These are phyloP conservation scores for Terebella lapidaria DNA, from an alignment of 2,888 invertebrate genomes.

Conservation along the genomic window DNA sequence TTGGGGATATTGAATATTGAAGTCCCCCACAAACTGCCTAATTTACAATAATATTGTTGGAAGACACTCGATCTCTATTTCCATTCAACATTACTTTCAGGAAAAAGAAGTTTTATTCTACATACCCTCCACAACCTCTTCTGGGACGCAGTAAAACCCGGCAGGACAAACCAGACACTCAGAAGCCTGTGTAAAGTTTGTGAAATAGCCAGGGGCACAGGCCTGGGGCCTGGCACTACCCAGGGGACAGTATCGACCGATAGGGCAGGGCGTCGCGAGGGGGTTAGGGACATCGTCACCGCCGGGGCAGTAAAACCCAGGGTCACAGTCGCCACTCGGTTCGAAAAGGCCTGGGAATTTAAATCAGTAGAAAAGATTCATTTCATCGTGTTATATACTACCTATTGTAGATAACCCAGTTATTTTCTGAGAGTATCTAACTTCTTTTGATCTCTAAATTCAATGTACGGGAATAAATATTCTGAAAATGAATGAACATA, in stretches of 20 bases:
- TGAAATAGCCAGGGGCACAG: constrained; percentile 41
- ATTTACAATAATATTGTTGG: no score
- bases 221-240: constrained; percentile 39
- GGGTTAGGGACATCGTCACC: constrained; percentile 40
- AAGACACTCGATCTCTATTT: no score
- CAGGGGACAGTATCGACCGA: constrained; percentile 45
- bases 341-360: constrained; percentile 34
- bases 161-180: constrained; percentile 39
- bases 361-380: background rate
- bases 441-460: no score
- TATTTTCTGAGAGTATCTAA: no score
- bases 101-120: no score
- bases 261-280: constrained; percentile 38
- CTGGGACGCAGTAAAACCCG: constrained; percentile 48
- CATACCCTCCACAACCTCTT: constrained; percentile 40
- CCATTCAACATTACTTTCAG: no score
- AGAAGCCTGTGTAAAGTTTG: constrained; percentile 43
- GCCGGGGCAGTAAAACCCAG: constrained; percentile 48
- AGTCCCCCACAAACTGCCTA: no score
- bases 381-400: no score
- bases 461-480: no score
- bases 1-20: no score
- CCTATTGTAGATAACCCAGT: no score
- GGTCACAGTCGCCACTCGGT: constrained; percentile 39
- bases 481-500: no score